phyloP scores from a whole-genome alignment of 1,140 invertebrate species.

The Drosophila pectinifera region DNA sequence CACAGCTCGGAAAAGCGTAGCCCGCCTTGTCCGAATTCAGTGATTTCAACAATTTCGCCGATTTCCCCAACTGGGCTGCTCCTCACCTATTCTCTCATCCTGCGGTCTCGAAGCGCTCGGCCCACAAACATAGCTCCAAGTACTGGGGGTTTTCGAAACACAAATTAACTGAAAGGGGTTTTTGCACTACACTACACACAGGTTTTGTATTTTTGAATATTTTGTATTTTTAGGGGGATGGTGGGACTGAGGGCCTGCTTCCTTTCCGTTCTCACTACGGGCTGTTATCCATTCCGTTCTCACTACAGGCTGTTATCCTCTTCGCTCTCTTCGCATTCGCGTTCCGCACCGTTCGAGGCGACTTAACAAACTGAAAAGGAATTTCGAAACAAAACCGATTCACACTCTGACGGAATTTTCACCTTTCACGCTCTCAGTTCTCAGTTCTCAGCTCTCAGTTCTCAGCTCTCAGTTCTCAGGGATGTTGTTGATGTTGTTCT shows the following conservation, averaged over 20 bases:
- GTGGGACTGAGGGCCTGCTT: constrained; percentile 24
- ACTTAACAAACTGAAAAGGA: constrained; percentile 76
- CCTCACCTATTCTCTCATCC: constrained; percentile 70
- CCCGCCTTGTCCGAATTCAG: neutral
- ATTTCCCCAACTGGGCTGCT: neutral
- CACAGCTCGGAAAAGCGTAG: neutral
- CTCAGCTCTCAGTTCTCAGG: constrained; percentile 33
- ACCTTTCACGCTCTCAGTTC: constrained; percentile 18
- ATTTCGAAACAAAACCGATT: constrained; percentile 41
- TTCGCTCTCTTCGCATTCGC: constrained; percentile 46
- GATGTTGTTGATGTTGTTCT: constrained; percentile 37
- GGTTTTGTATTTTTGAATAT: neutral
- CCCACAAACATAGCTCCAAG: constrained; percentile 56
- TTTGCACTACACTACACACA: constrained; percentile 21
- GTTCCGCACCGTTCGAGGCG: constrained; percentile 72
- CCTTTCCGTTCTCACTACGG: constrained; percentile 26
- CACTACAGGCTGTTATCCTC: constrained; percentile 27
- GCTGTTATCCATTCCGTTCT: constrained; percentile 36
- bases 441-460: constrained; percentile 12
- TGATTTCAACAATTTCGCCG: constrained; percentile 3
- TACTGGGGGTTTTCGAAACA: neutral
- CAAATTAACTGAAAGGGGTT: constrained; percentile 23
- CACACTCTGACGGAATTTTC: constrained; percentile 50
- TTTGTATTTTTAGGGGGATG: constrained; percentile 2
- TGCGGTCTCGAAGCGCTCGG: constrained; percentile 56